Evolutionary conservation across 1,140 invertebrate genomes (phyloP), one percentile per base, ranked within the genome.

Genomic region (Vanessa atalanta): DNA sequence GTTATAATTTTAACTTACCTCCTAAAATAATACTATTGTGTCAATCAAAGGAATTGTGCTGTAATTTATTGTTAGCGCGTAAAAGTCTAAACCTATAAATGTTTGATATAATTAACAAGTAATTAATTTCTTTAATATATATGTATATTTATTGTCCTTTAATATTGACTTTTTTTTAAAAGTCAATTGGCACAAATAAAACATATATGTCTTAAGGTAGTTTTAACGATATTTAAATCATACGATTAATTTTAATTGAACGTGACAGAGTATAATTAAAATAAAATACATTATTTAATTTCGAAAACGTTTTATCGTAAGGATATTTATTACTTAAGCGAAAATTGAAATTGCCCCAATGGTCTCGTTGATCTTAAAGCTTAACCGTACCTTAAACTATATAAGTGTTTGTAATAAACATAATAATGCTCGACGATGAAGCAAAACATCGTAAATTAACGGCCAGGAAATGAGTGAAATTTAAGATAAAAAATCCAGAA

Each of bases 141-240:
- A 31, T 20, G 20, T 20, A 20, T 31, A 31, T 31, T 31, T 31
- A 31, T 31, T 31, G 26, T 57, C 8, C 23, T 12, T 57, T 57
- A 23, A 60, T 13, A 12, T 23, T 60, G 55, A 26, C 20, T 60
- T 60, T 60, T 60, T 60, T 14, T 13, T n/a, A 15, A 26, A 57
- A 61, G 57, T 61, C 57, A 61, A 61, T 61, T 37, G 57, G 57
- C 57, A 61, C 57, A 61, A 61, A 61, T 57, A 16, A 9, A 12
- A 57, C 8, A 16, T 23, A 16, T 9, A 23, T 57, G 20, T 57
- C 8, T 57, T 57, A 23, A 23, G 53, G 1, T 57, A 57, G 20
- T 8, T 13, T 57, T 12, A 57, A 23, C 53, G 8, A 13, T 57
- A 57, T 57, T 23, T 57, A 13, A 57, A 20, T 8, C n/a, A 15